Base-by-base conservation (phyloP, 2,888 invertebrate genomes). In the Tetropium fuscum region DNA sequence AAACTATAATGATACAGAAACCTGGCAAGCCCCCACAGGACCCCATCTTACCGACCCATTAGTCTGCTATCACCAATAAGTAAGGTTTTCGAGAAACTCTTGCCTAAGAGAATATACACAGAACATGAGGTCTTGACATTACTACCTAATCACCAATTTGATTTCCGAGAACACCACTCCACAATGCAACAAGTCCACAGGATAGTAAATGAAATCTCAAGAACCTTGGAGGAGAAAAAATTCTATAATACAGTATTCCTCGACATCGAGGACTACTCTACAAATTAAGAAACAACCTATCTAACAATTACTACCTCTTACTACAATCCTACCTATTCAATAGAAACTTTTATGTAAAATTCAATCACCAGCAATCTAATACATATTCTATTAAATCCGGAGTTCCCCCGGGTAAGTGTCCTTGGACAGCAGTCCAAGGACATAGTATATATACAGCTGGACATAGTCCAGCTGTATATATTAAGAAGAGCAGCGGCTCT, bases 351-450 rank as follows among this genome's bases (percentile, higher is more conserved):
- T 36, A 6, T 16, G 36, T 36, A 3, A 36, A 36, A 43, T 63
- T 63, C 27, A 59, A 36, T n/a, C 11, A 36, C 36, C 36, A 36
- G 27, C 27, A 27, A 27, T 27, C 27, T n/a, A 27, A n/a, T n/a
- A n/a, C n/a, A n/a, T n/a, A n/a, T n/a, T n/a, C n/a, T n/a, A n/a
- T n/a, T n/a, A n/a, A n/a, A n/a, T n/a, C n/a, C n/a, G n/a, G n/a
- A n/a, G n/a, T n/a, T n/a, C n/a, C n/a, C n/a, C n/a, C n/a, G n/a
- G n/a, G n/a, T n/a, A n/a, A n/a, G n/a, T n/a, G n/a, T n/a, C n/a
- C n/a, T n/a, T n/a, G n/a, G n/a, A n/a, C n/a, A n/a, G n/a, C n/a
- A n/a, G n/a, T n/a, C n/a, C n/a, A n/a, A n/a, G n/a, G n/a, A n/a
- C n/a, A n/a, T n/a, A n/a, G n/a, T n/a, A n/a, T n/a, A n/a, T n/a